These are phyloP conservation scores for Blomia tropicalis DNA, from an alignment of 2,888 invertebrate genomes.

Conservation along the genomic window DNA sequence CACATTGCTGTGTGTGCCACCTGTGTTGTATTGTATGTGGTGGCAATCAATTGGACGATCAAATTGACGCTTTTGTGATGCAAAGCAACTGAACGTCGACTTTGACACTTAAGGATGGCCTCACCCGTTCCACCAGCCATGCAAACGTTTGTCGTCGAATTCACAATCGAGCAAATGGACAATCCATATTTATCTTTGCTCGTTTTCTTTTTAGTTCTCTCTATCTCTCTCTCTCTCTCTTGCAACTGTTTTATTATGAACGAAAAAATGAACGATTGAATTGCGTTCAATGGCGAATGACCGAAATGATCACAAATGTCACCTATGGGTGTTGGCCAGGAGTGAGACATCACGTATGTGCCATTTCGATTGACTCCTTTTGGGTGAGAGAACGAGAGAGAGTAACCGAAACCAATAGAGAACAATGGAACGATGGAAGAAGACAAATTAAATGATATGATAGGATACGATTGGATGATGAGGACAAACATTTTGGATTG, in stretches of 20 bases:
- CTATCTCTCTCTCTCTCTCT: too few species aligned
- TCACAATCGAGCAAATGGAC: not conserved
- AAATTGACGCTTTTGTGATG: conserved; percentile 2
- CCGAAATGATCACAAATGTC: conserved; percentile 1
- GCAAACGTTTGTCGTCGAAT: too few species aligned
- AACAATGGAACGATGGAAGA: not conserved
- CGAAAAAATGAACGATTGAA: not conserved
- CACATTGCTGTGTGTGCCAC: conserved; percentile 1
- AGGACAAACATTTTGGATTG: not conserved
- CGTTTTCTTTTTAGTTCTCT: too few species aligned
- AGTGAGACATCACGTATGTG: conserved; percentile 7
- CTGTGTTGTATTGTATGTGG: too few species aligned
- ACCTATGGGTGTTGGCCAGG: conserved; percentile 7
- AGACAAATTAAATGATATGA: not conserved
- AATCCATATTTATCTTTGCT: conserved; percentile 11
- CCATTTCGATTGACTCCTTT: conserved; percentile 8
- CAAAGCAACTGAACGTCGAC: not conserved
- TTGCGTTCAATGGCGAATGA: not conserved
- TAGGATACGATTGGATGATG: not conserved
- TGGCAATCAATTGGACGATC: conserved; percentile 12
- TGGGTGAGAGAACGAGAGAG: not conserved
- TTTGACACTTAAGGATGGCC: not conserved
- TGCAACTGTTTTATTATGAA: not conserved
- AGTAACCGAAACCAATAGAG: not conserved
- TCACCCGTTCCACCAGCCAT: not conserved